Evolutionary conservation across 2,113 vertebrate species (phyloP), one percentile per base, ranked within the genome.

Genomic region (Chionodraco myersi): DNA sequence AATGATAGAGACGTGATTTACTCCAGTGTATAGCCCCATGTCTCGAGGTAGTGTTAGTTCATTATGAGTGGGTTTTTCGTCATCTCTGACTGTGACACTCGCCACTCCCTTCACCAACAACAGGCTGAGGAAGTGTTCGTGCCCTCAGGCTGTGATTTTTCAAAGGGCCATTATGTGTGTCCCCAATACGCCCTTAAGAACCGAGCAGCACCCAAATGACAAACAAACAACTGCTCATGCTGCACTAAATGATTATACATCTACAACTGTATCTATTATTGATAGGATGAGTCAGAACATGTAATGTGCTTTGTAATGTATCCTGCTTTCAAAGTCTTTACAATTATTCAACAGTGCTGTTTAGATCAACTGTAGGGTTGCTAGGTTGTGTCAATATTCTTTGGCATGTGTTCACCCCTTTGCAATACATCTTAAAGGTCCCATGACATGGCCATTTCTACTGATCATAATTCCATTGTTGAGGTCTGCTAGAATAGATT

Each of bases 1-100:
- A 52, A 16, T 13, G 70, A 86, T 80, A 54, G 80, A 66, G 79
- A 63, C n/a, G 70, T 26, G 41, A 21, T 49, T 41, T n/a, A 4
- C 57, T 59, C 1, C 51, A 51, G 34, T 70, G 63, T 59, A 70
- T 52, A 18, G 47, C 68, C 26, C 82, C 13, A 56, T 53, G 41
- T 61, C 51, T 73, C 15, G 26, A 56, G 36, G 45, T 64, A 6
- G 44, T 12, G 11, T 41, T 18, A 6, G 10, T 72, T 41, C 57
- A n/a, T 49, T 11, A 14, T 63, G 49, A 57, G 18, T 30, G 3
- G 10, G 47, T 64, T 8, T 30, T 30, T 44, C 23, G 68, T 70
- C 36, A 21, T 52, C 45, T 14, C 3, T 21, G 21, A 21, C 21
- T 62, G 16, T 21, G 51, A 60, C 60, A 41, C 57, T 41, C 12